Evolutionary conservation across 2,797 vertebrate species (phyloP).

Genomic region (Alectoris magna): DNA sequence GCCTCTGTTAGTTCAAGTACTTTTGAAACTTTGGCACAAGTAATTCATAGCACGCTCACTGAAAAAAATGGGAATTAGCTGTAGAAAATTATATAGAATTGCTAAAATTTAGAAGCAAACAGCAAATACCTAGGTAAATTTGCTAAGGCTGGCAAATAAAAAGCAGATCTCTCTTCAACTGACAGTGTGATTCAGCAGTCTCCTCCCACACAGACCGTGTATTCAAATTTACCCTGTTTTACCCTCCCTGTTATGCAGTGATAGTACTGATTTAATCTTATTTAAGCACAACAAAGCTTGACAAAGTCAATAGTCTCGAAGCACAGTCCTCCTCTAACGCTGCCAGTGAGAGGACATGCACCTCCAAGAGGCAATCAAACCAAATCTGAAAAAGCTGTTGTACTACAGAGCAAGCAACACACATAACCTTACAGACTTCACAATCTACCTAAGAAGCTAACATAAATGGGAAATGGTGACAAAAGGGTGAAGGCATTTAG

Average conservation of each 20-base stretch:
- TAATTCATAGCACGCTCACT: not conserved
- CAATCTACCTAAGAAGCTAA: not conserved
- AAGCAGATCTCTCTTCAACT: not conserved
- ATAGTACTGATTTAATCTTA: not conserved
- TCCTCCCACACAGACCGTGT: not conserved
- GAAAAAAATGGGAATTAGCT: not conserved
- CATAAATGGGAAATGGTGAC: fast-evolving
- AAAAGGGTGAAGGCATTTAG: not conserved
- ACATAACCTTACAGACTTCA: not conserved
- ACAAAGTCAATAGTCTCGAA: not conserved
- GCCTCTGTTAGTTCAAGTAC: not conserved
- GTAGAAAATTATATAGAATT: not conserved
- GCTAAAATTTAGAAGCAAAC: not conserved
- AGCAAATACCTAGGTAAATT: not conserved
- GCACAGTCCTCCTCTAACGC: not conserved
- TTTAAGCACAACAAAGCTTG: not conserved
- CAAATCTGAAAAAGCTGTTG: not conserved
- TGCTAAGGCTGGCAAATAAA: not conserved
- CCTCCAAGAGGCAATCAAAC: not conserved
- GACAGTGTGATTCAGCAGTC: not conserved
- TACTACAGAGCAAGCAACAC: not conserved
- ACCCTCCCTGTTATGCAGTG: not conserved
- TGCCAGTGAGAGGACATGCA: not conserved
- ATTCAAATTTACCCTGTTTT: not conserved
- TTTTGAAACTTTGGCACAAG: not conserved